phyloP scores from a whole-genome alignment of 2,888 invertebrate genomes.

The Eristalis pertinax region DNA sequence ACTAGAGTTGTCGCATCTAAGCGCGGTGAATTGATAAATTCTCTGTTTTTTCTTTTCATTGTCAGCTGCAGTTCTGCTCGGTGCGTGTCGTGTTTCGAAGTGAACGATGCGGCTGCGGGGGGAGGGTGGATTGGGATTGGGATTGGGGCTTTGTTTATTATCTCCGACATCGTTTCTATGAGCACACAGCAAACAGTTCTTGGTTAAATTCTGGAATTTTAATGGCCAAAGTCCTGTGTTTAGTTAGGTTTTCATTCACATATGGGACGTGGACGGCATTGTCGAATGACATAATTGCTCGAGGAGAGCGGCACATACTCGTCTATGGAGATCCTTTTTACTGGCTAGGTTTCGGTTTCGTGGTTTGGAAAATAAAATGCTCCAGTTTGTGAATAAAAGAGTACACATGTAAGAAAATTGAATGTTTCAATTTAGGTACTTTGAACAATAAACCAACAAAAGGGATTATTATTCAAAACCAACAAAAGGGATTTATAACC shows the following conservation, averaged over 20 bases:
- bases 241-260: not conserved
- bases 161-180: conserved; percentile 4
- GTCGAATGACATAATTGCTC: not conserved
- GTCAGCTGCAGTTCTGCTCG: not conserved
- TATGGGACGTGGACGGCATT: not conserved
- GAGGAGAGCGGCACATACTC: not conserved
- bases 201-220: conserved; percentile 20
- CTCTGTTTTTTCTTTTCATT: conserved; percentile 3
- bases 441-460: no score
- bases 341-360: no score
- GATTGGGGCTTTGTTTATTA: conserved; percentile 24
- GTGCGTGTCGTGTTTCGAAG: not conserved
- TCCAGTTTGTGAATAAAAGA: no score
- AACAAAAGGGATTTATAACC: no score
- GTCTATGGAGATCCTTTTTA: no score
- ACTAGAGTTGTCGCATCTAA: conserved; percentile 16
- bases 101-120: not conserved
- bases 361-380: no score
- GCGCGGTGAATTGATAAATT: conserved; percentile 24
- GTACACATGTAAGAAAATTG: no score
- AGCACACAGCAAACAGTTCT: conserved; percentile 5
- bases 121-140: not conserved
- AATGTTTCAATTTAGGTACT: no score
- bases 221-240: not conserved
- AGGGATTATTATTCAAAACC: no score